A percentile compares a stretch with the other conserved stretches of the same genome.
These are phyloP conservation scores for Hyposmocoma kahamanoa DNA, from an alignment of 1,140 invertebrate species.

Conservation along the genomic window DNA sequence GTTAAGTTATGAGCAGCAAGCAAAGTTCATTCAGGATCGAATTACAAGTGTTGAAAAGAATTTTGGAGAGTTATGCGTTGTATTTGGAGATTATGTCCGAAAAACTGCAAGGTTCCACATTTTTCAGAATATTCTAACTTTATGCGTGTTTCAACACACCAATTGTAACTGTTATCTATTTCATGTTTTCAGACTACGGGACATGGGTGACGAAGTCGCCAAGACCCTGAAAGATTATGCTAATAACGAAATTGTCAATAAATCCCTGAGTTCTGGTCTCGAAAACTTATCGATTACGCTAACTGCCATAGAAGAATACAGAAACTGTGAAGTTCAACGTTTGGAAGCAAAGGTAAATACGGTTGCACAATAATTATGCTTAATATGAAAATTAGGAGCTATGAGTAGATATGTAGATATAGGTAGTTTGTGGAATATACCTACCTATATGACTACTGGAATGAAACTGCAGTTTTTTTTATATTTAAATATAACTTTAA, in stretches of 20 bases:
- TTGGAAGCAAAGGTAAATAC: slow-evolving; percentile 79
- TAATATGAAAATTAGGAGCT: slow-evolving; percentile 2
- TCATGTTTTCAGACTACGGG: slow-evolving; percentile 76
- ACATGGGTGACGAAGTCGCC: slow-evolving; percentile 81
- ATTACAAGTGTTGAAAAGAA: slow-evolving; percentile 80
- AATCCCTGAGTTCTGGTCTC: slow-evolving; percentile 77
- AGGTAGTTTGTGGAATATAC: too few species aligned
- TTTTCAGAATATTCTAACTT: too few species aligned
- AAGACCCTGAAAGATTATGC: slow-evolving; percentile 79
- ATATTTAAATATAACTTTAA: too few species aligned
- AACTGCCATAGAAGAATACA: slow-evolving; percentile 81
- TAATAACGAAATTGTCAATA: slow-evolving; percentile 80
- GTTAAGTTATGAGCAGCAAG: slow-evolving; percentile 76
- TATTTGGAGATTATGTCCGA: slow-evolving; percentile 78
- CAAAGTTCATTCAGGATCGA: slow-evolving; percentile 82
- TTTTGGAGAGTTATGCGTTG: slow-evolving; percentile 79
- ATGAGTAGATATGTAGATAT: too few species aligned
- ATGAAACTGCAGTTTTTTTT: too few species aligned
- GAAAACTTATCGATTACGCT: slow-evolving; percentile 78
- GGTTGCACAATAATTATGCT: too few species aligned
- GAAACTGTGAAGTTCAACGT: slow-evolving; percentile 80
- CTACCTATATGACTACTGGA: too few species aligned
- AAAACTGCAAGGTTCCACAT: slow-evolving; percentile 78
- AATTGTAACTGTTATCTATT: too few species aligned
- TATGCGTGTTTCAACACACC: too few species aligned